A percentile compares a stretch with the other conserved stretches of the same genome.
Conservation (phyloP, 2,888 invertebrate genomes). For the Microplitis deprimator region DNA sequence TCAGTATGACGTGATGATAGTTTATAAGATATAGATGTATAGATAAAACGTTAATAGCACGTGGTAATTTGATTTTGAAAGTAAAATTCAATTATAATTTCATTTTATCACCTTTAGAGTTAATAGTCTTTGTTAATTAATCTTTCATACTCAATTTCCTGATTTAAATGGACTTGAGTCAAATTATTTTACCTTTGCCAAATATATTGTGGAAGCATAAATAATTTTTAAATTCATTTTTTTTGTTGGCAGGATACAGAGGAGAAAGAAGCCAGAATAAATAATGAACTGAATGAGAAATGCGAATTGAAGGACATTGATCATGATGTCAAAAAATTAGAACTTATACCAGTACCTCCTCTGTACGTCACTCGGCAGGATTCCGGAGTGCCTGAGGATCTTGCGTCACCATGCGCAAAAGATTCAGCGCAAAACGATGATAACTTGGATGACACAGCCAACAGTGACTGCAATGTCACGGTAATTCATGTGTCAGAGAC, state of each 20-base stretch:
- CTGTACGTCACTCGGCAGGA: constrained; percentile 65
- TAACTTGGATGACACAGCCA: constrained; percentile 58
- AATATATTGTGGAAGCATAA: background rate
- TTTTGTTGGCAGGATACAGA: constrained; percentile 42
- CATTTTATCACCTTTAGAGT: constrained; percentile 4
- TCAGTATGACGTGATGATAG: constrained; percentile 13
- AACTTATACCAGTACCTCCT: constrained; percentile 39
- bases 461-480: constrained; percentile 66
- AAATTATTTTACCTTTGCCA: background rate
- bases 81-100: constrained; percentile 22
- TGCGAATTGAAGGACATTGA: constrained; percentile 16
- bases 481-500: constrained; percentile 61
- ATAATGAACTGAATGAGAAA: background rate
- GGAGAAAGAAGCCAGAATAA: background rate
- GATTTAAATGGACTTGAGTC: constrained; percentile 20
- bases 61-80: constrained; percentile 31
- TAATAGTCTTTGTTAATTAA: constrained; percentile 9
- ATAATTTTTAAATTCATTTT: background rate
- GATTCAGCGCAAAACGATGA: constrained; percentile 47
- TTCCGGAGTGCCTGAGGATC: constrained; percentile 66
- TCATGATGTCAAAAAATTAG: constrained; percentile 10
- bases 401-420: constrained; percentile 57
- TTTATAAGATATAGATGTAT: background rate
- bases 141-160: constrained; percentile 30
- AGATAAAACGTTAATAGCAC: constrained; percentile 6